Conservation (phyloP, 2,797 vertebrate species). For the Harpagifer antarcticus region DNA sequence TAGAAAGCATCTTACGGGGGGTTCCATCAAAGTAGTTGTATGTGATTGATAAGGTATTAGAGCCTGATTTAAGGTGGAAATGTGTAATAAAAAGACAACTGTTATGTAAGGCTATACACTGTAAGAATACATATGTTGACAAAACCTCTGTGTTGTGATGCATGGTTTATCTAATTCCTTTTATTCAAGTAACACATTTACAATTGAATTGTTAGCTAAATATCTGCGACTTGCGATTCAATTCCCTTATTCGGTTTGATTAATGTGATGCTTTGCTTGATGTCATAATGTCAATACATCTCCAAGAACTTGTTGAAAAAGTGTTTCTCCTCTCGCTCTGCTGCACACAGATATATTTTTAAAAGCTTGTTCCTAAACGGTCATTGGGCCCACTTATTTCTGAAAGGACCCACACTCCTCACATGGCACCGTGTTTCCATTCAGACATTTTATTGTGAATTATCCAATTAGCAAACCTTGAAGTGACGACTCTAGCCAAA, state of each 20-base stretch:
- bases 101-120: background rate
- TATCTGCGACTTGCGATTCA: background rate
- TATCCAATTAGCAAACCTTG: background rate
- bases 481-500: background rate
- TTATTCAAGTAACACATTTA: too few relatives aligned
- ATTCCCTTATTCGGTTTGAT: too few relatives aligned
- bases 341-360: background rate
- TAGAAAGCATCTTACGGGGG: constrained; percentile 26
- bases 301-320: background rate
- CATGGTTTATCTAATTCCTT: too few relatives aligned
- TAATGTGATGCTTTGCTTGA: background rate
- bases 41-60: constrained; percentile 27
- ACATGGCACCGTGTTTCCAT: background rate
- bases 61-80: background rate
- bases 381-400: background rate
- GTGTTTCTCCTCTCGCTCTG: background rate
- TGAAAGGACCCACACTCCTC: background rate
- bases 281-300: background rate
- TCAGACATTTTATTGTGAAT: background rate
- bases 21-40: constrained; percentile 16
- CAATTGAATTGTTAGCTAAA: background rate
- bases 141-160: too few relatives aligned
- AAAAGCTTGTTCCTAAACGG: background rate
- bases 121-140: background rate
- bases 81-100: background rate